Evolutionary conservation across 2,888 invertebrate species (phyloP).

Genomic region (Aromia moschata): DNA sequence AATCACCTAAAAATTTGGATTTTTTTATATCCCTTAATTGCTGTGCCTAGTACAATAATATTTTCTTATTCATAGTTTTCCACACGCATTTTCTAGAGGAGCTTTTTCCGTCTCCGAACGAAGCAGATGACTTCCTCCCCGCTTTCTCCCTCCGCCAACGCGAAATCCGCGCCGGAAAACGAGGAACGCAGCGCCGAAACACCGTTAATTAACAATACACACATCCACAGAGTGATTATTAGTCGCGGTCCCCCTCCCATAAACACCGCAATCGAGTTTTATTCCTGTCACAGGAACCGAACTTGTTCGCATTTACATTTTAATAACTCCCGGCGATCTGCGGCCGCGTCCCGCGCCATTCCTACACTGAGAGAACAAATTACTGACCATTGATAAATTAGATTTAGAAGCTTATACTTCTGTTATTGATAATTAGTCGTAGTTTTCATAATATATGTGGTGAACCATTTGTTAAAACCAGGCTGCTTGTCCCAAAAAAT

Average conservation of each 20-base stretch:
- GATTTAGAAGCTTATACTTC: too few relatives aligned
- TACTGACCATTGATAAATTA: too few relatives aligned
- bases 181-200: constrained; percentile 33
- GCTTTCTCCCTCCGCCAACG: constrained; percentile 10
- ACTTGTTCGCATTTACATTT: constrained; percentile 63
- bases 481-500: too few relatives aligned
- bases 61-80: too few relatives aligned
- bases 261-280: constrained; percentile 60
- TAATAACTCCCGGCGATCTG: constrained; percentile 60
- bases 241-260: constrained; percentile 49
- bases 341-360: constrained; percentile 44
- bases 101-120: constrained; percentile 2
- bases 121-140: background rate
- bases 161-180: constrained; percentile 21
- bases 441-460: too few relatives aligned
- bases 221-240: constrained; percentile 58
- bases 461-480: too few relatives aligned
- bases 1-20: too few relatives aligned
- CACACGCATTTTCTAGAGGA: background rate
- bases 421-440: too few relatives aligned
- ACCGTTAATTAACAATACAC: constrained; percentile 61
- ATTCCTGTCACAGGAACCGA: constrained; percentile 61
- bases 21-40: too few relatives aligned
- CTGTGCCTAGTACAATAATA: too few relatives aligned
- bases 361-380: too few relatives aligned